A percentile compares a stretch with the other conserved stretches of the same genome.
Evolutionary conservation across 2,888 invertebrate species (phyloP).

Genomic region (Graphium colonna): DNA sequence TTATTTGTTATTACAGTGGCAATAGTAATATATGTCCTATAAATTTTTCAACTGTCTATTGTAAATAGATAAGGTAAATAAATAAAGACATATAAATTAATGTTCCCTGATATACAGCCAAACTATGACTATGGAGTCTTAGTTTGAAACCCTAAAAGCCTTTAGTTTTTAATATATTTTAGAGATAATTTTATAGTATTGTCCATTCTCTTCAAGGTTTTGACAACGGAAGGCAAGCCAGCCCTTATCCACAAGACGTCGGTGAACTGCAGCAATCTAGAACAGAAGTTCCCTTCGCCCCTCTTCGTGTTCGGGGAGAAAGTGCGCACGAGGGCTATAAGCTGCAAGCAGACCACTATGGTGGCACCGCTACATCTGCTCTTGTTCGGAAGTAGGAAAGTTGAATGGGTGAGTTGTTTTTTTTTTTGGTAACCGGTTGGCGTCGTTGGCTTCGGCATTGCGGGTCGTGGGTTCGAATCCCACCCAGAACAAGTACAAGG

Average conservation of each 20-base stretch:
- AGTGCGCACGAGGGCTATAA: conserved; percentile 96
- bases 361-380: conserved; percentile 95
- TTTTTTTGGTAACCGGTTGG: no score
- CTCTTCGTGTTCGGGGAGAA: conserved; percentile 99
- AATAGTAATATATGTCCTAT: no score
- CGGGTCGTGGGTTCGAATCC: no score
- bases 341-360: conserved; percentile 97
- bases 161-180: not conserved
- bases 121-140: no score
- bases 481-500: no score
- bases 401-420: conserved; percentile 81
- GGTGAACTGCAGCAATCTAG: conserved; percentile 93
- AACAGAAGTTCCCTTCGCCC: conserved; percentile 93
- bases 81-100: no score
- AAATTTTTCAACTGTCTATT: no score
- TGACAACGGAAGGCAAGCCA: conserved; percentile 96
- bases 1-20: no score
- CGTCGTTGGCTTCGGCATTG: no score
- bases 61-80: no score
- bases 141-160: no score
- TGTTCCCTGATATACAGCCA: no score
- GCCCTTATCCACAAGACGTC: conserved; percentile 98
- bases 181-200: not conserved
- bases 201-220: conserved; percentile 74
- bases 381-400: conserved; percentile 94